Conservation (phyloP, 92 coral and sea anemone genomes). For the Siderastrea siderea region DNA sequence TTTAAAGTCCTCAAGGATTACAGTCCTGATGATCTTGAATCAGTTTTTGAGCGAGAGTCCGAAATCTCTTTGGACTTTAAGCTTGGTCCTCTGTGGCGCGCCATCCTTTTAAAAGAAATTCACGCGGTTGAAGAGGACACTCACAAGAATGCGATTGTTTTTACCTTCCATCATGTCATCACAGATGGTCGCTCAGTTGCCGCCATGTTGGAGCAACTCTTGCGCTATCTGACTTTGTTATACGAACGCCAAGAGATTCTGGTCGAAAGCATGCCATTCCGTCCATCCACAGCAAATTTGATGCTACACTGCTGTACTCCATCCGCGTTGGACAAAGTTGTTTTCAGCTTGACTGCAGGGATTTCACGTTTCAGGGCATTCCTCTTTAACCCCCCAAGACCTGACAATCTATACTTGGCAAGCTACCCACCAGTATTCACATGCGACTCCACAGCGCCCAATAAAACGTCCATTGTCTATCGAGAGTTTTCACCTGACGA, state of each 20-base stretch:
- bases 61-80: slow-evolving; percentile 29
- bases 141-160: too few species aligned
- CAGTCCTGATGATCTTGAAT: neutral
- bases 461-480: slow-evolving; percentile 40
- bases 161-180: too few species aligned
- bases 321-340: slow-evolving; percentile 13
- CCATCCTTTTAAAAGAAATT: too few species aligned
- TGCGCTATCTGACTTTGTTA: neutral
- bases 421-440: slow-evolving; percentile 38
- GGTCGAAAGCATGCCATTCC: slow-evolving; percentile 37
- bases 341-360: neutral
- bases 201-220: too few species aligned
- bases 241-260: slow-evolving; percentile 31
- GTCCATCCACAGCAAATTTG: slow-evolving; percentile 28
- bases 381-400: neutral
- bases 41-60: slow-evolving; percentile 36
- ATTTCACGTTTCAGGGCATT: neutral
- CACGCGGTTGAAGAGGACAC: too few species aligned
- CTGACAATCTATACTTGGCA: slow-evolving; percentile 15
- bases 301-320: slow-evolving; percentile 23
- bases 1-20: neutral
- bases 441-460: slow-evolving; percentile 28
- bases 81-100: too few species aligned
- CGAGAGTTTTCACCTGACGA: slow-evolving; percentile 18
- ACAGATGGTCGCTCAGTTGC: too few species aligned